phyloP scores from a whole-genome alignment of 2,797 vertebrate species.

The Gallinago stenura region DNA sequence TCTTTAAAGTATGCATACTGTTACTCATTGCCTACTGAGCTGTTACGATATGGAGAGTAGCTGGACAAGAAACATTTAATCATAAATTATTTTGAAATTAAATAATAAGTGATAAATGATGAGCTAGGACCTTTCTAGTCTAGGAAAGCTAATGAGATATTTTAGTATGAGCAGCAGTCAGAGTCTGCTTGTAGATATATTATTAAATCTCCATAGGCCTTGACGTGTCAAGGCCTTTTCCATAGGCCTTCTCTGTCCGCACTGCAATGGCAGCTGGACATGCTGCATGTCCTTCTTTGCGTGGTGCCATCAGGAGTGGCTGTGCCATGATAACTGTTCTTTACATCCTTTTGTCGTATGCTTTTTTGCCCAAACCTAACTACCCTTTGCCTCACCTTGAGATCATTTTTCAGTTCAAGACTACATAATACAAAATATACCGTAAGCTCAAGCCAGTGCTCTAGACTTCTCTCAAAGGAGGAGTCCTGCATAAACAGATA shows the following conservation, averaged over 20 bases:
- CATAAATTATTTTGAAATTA: slow-evolving; percentile 44
- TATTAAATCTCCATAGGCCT: background rate
- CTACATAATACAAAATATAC: background rate
- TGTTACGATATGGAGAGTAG: background rate
- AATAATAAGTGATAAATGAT: slow-evolving; percentile 1
- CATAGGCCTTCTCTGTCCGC: background rate
- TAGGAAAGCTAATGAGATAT: slow-evolving; percentile 23
- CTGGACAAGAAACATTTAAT: slow-evolving; percentile 14
- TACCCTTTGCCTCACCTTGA: slow-evolving; percentile 8
- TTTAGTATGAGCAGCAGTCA: background rate
- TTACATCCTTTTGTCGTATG: background rate
- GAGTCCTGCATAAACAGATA: slow-evolving; percentile 44
- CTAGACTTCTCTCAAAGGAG: slow-evolving; percentile 29
- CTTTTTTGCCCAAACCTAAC: background rate
- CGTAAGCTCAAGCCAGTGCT: background rate
- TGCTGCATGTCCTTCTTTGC: background rate
- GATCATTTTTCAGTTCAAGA: background rate
- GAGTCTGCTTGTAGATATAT: background rate
- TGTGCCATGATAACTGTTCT: background rate
- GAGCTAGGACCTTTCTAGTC: background rate
- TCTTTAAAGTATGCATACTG: background rate
- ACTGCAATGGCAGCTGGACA: background rate
- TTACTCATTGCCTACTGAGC: slow-evolving; percentile 38
- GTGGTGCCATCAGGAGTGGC: background rate
- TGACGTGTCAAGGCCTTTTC: background rate